Percentiles rank a stretch among this genome's conserved stretches.
Conservation (phyloP, 2,113 vertebrate genomes). For the Aix galericulata region DNA sequence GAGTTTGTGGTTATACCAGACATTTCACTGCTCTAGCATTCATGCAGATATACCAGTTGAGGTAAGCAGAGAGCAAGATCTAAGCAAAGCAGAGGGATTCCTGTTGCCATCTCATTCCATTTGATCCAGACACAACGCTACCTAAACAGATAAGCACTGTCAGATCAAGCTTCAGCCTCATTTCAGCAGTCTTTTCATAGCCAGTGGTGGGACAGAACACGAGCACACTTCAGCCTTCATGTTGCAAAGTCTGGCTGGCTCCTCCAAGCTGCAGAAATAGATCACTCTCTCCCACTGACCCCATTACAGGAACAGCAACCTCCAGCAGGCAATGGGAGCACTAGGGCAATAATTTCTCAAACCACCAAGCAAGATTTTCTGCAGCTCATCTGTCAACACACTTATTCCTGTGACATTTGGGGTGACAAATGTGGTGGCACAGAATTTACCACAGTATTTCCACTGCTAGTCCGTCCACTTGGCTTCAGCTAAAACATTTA, state of each 20-base stretch:
- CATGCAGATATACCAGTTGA: too few relatives aligned
- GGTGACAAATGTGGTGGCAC: neutral
- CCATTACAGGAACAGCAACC: neutral
- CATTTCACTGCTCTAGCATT: too few relatives aligned
- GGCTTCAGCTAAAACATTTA: neutral
- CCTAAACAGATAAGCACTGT: neutral
- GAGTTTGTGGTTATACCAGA: too few relatives aligned
- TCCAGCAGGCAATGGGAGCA: neutral
- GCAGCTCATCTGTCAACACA: slow-evolving; percentile 34
- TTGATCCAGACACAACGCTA: too few relatives aligned
- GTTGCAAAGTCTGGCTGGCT: neutral
- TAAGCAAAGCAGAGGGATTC: too few relatives aligned
- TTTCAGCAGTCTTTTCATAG: neutral
- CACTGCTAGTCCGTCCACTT: neutral
- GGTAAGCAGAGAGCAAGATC: too few relatives aligned
- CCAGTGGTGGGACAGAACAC: neutral
- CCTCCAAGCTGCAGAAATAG: neutral
- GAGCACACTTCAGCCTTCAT: neutral
- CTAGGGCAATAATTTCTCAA: neutral
- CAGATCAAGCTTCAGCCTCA: neutral
- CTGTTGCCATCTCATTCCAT: too few relatives aligned
- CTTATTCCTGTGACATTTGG: neutral
- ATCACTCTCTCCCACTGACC: neutral
- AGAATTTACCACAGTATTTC: neutral
- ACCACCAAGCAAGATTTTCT: slow-evolving; percentile 16